These are phyloP conservation scores for Lemur catta DNA, from an alignment of 2,797 vertebrate genomes.

Conservation along the genomic window DNA sequence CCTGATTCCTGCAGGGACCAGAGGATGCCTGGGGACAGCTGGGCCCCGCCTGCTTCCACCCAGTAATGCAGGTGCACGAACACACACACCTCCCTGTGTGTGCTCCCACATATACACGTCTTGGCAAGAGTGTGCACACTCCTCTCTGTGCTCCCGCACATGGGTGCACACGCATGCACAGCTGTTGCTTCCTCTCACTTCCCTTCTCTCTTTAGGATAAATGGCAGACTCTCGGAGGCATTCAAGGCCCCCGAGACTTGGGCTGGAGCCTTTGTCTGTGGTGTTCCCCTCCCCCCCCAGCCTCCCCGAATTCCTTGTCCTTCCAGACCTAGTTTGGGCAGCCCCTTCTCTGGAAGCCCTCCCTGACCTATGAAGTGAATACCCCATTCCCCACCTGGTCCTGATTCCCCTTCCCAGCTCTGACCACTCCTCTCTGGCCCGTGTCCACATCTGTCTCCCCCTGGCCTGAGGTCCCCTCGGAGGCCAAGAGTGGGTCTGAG, in stretches of 20 bases:
- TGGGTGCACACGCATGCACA: background rate
- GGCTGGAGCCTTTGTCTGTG: background rate
- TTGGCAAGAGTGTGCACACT: background rate
- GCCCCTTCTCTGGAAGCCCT: background rate
- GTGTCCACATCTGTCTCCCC: background rate
- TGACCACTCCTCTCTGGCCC: background rate
- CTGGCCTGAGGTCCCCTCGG: background rate
- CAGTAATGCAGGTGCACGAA: background rate
- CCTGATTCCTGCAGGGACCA: background rate
- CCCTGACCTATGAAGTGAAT: background rate
- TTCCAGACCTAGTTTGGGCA: background rate
- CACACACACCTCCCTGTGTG: background rate
- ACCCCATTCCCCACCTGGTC: background rate
- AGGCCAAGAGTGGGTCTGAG: background rate
- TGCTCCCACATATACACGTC: background rate
- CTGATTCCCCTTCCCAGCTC: background rate
- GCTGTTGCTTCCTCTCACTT: background rate
- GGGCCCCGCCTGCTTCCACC: slow-evolving; percentile 32
- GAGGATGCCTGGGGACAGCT: slow-evolving; percentile 63
- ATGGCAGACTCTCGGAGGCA: background rate
- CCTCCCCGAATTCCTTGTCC: background rate
- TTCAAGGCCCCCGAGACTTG: background rate
- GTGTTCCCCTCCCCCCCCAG: background rate
- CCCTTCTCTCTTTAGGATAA: background rate
- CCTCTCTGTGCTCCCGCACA: background rate